Evolutionary conservation across 64 coral and sea anemone genomes (phyloP).

Genomic region (Porites lutea): DNA sequence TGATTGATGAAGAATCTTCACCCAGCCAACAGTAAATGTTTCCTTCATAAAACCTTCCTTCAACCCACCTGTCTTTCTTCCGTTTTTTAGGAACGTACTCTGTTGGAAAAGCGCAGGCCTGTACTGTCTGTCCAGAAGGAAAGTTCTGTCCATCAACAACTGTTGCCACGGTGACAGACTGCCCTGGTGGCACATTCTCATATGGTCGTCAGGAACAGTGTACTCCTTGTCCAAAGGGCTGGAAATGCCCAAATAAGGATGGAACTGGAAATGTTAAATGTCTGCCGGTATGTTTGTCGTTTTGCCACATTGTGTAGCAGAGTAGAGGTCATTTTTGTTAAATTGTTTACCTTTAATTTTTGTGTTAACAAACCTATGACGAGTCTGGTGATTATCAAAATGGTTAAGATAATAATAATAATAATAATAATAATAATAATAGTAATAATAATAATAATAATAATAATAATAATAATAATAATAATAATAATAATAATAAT

Average conservation of each 20-base stretch:
- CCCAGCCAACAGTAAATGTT: too few relatives aligned
- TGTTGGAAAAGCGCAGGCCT: slow-evolving; percentile 63
- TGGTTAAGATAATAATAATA: too few relatives aligned
- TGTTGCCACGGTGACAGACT: slow-evolving; percentile 27
- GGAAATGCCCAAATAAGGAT: slow-evolving; percentile 75
- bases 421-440: too few relatives aligned
- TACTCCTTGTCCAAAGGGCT: slow-evolving; percentile 82
- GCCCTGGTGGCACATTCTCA: slow-evolving; percentile 77
- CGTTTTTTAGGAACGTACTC: slow-evolving; percentile 84
- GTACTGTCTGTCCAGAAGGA: slow-evolving; percentile 82
- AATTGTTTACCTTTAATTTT: not conserved
- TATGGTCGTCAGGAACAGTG: slow-evolving; percentile 72
- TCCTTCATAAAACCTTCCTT: too few relatives aligned
- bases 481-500: too few relatives aligned
- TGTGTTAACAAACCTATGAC: not conserved
- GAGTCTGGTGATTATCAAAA: too few relatives aligned
- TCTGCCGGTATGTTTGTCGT: slow-evolving; percentile 67
- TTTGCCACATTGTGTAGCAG: not conserved
- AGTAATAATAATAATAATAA: not conserved
- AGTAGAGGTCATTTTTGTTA: too few relatives aligned
- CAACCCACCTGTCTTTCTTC: not conserved
- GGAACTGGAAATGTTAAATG: slow-evolving; percentile 94
- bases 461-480: not conserved
- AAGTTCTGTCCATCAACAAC: slow-evolving; percentile 86
- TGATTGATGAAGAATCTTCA: too few relatives aligned